phyloP scores from a whole-genome alignment of 1,140 invertebrate genomes.

The Archegozetes longisetosus region DNA sequence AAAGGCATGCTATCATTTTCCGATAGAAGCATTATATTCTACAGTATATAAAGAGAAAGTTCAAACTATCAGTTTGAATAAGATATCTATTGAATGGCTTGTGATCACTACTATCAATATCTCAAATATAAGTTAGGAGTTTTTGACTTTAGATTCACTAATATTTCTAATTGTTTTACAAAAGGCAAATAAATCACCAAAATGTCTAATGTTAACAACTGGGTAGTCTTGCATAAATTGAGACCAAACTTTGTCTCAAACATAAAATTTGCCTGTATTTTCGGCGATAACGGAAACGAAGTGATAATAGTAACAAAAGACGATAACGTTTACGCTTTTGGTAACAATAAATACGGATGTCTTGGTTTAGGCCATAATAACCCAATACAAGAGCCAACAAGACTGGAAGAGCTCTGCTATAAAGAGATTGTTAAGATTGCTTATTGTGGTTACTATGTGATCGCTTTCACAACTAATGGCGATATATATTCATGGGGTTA shows the following conservation, averaged over 20 bases:
- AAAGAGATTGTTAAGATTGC: conserved; percentile 41
- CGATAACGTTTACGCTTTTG: conserved; percentile 28
- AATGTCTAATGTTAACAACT: conserved; percentile 35
- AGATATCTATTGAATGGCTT: no score
- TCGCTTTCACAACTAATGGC: conserved; percentile 40
- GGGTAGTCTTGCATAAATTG: conserved; percentile 43
- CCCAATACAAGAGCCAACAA: conserved; percentile 3
- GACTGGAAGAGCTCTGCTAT: conserved; percentile 37
- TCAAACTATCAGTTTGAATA: no score
- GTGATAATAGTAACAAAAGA: conserved; percentile 42
- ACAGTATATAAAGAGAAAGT: no score
- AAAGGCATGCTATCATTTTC: no score
- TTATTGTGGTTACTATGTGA: conserved; percentile 45
- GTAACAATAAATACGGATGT: conserved; percentile 13
- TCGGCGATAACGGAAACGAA: conserved; percentile 46
- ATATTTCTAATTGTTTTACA: no score
- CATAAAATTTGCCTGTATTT: conserved; percentile 40
- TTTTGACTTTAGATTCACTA: no score
- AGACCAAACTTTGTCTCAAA: conserved; percentile 34
- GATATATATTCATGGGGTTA: conserved; percentile 47
- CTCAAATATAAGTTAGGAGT: no score
- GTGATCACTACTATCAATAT: no score
- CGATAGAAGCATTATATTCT: no score
- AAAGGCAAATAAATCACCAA: no score
- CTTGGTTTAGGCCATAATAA: conserved; percentile 15